Base-by-base conservation (phyloP, 1,140 invertebrate species). In the Gonioctena quinquepunctata region DNA sequence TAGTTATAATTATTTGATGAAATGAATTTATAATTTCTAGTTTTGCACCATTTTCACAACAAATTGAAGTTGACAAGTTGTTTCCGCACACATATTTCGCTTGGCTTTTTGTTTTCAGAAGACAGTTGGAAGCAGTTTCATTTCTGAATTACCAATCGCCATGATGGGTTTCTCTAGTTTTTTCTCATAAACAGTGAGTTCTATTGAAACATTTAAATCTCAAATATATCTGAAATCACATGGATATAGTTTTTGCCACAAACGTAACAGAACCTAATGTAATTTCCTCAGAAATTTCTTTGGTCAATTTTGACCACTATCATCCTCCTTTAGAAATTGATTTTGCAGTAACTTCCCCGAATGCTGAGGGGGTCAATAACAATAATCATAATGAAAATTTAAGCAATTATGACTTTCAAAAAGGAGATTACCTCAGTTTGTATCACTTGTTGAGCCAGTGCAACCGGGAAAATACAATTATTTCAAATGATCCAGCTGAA, bases 391-490 rank as follows among this genome's bases (percentile, higher is more conserved):
- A n/a, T 42, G 33, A 42, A n/a, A 42, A 42, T n/a, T 7, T 42
- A 42, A 6, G n/a, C 33, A 42, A 42, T 42, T 42, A 42, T 42
- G 33, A 42, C 33, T 42, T 42, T n/a, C 33, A n/a, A n/a, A 42
- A 42, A 42, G 52, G 52, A 56, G 52, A 21, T 16, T 56, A 21
- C 18, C 5, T 56, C 52, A 56, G 19, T 56, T 7, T 56, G 52
- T 56, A 56, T 56, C 52, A 56, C 13, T 56, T 56, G 52, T 56
- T 56, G 19, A 56, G 18, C 33, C 62, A 69, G 60, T 50, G 33
- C 33, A 42, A 42, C n/a, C n/a, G 33, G 33, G 33, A 42, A 42
- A n/a, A 42, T n/a, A 42, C 33, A 7, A n/a, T 42, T 42, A 7
- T n/a, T n/a, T 42, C 33, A 42, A 42, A 42, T 42, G 33, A 7